Percentiles rank a stretch among this genome's conserved stretches.
phyloP scores from a whole-genome alignment of 1,140 invertebrate species.

The Neoseiulus cucumeris region DNA sequence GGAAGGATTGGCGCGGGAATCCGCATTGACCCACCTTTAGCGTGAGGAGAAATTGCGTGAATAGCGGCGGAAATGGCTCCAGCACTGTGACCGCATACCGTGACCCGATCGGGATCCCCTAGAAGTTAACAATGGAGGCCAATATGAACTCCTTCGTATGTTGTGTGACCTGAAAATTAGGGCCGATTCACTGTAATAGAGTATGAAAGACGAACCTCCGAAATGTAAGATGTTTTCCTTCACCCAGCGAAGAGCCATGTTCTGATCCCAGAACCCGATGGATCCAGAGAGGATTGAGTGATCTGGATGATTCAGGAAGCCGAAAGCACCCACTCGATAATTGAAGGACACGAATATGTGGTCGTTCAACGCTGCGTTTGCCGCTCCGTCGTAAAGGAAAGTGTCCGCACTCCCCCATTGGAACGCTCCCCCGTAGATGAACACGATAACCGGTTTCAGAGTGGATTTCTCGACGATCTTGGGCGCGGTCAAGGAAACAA shows the following conservation, averaged over 20 bases:
- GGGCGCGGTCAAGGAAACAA: too few relatives aligned
- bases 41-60: not conserved
- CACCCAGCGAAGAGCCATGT: constrained; percentile 82
- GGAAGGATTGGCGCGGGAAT: not conserved
- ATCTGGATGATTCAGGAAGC: constrained; percentile 68
- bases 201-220: constrained; percentile 40
- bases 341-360: constrained; percentile 35
- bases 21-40: not conserved
- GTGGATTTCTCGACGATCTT: too few relatives aligned
- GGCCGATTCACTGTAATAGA: not conserved
- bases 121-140: not conserved
- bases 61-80: not conserved
- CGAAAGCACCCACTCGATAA: constrained; percentile 60
- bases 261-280: constrained; percentile 77
- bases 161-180: not conserved
- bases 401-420: constrained; percentile 28
- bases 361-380: constrained; percentile 30
- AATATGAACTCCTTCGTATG: not conserved
- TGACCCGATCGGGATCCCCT: not conserved
- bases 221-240: constrained; percentile 77
- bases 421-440: constrained; percentile 5
- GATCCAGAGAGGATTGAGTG: constrained; percentile 70
- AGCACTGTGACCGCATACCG: constrained; percentile 3
- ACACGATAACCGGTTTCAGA: not conserved
- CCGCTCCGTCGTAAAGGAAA: constrained; percentile 32